phyloP scores from a whole-genome alignment of 2,797 vertebrate species.

The Tragopan temminckii region DNA sequence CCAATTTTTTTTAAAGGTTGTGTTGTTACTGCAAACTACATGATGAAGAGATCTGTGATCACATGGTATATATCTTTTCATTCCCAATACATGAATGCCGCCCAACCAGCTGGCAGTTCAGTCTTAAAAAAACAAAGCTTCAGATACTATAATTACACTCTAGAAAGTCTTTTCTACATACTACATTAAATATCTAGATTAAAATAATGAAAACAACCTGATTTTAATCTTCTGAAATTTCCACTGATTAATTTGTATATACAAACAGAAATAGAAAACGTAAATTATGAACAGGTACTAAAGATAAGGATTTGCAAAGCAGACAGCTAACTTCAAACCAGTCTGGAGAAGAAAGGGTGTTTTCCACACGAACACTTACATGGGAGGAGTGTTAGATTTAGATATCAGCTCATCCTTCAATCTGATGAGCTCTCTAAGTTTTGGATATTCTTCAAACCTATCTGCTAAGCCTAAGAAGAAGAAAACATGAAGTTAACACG shows the following conservation, averaged over 20 bases:
- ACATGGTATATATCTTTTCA: not conserved
- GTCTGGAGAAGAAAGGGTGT: conserved; percentile 43
- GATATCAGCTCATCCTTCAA: conserved; percentile 97
- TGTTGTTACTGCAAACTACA: not conserved
- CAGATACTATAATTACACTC: not conserved
- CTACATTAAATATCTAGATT: not conserved
- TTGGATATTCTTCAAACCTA: conserved; percentile 98
- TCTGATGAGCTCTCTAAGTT: conserved; percentile 95
- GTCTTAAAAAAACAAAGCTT: not conserved
- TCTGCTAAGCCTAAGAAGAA: conserved; percentile 91
- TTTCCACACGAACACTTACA: conserved; percentile 85
- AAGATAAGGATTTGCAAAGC: conserved; percentile 19
- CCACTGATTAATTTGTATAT: not conserved
- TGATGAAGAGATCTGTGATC: not conserved
- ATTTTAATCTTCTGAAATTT: conserved; percentile 11
- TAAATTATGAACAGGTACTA: conserved; percentile 34
- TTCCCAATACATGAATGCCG: not conserved
- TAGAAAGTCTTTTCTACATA: not conserved
- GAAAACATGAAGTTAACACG: conserved; percentile 56
- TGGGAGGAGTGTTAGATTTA: conserved; percentile 95
- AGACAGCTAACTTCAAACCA: conserved; percentile 47
- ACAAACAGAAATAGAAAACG: conserved; percentile 28
- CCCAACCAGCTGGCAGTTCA: not conserved
- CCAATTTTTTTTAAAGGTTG: not conserved
- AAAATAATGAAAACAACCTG: not conserved